Conservation (phyloP, 2,113 vertebrate genomes). For the Alaudala cheleensis region DNA sequence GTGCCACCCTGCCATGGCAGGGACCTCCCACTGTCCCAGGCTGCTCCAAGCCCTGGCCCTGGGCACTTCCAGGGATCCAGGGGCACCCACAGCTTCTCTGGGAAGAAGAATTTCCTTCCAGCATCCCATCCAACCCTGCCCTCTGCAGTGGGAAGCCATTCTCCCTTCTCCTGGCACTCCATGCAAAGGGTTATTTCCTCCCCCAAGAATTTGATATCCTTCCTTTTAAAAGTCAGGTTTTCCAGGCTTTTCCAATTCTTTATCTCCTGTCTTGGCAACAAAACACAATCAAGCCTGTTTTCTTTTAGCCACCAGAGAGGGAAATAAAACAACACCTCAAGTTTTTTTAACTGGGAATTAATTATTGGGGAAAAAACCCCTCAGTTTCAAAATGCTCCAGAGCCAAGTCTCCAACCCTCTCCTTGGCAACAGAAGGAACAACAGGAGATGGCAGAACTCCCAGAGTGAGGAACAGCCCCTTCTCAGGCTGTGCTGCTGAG, state of each 20-base stretch:
- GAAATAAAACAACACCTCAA: not conserved
- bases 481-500: not conserved
- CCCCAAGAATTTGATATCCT: rapidly evolving
- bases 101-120: not conserved
- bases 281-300: not conserved
- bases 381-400: slow-evolving; percentile 5
- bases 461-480: not conserved
- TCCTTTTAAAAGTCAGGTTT: not conserved
- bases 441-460: not conserved
- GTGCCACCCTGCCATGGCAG: not conserved
- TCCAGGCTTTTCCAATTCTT: not conserved
- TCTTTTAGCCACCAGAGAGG: not conserved
- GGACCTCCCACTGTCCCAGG: not conserved
- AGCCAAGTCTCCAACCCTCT: not conserved
- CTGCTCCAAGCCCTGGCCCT: not conserved
- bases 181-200: not conserved
- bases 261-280: not conserved
- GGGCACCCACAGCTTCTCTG: not conserved
- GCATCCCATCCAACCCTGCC: not conserved
- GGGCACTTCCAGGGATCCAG: not conserved
- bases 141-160: not conserved
- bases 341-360: not conserved
- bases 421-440: not conserved
- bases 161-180: not conserved
- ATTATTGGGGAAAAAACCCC: not conserved